Evolutionary conservation across 2,113 vertebrate genomes (phyloP), one percentile per base, ranked within the genome.

Genomic region (Dunckerocampus dactyliophorus): DNA sequence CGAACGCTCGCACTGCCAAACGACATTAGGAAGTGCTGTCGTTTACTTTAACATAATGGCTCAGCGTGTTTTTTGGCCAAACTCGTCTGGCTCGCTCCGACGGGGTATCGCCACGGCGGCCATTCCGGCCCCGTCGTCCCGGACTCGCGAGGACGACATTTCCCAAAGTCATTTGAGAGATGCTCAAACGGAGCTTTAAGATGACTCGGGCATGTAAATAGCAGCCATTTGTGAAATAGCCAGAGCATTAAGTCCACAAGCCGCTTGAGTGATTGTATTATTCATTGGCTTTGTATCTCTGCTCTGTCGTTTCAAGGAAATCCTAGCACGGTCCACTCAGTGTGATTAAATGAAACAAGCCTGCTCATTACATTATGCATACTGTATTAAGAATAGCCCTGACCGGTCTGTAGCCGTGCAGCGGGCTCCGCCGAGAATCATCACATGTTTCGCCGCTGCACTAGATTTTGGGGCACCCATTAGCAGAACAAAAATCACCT

Each of bases 41-140:
- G 85, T 89, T 89, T 88, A 89, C 88, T 89, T 89, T 87, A 89
- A 89, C 86, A 88, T 89, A 89, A 89, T 87, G 86, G 88, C 88
- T 87, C 88, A 88, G 88, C 86, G 88, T 88, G 88, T 85, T 86
- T 86, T 89, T 89, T 88, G 88, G 88, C 88, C 65, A 87, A 87
- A 89, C 82, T 85, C 87, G 79, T 80, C 74, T 77, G 69, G 77
- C 76, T 83, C 82, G 9, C 83, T 89, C 82, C 69, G 72, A 88
- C 24, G 79, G 80, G 87, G 82, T 71, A 83, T 83, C 82, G 62
- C 81, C 79, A 45, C 71, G 34, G 86, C 78, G 82, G 79, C 82
- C 72, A 58, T 82, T 84, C 77, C 80, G 77, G 81, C 69, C 80
- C 80, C 79, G 24, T n/a, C n/a, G n/a, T n/a, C n/a, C n/a, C 31